Percentiles rank a stretch among this genome's conserved stretches.
phyloP scores from a whole-genome alignment of 2,113 vertebrate species.

The Notechis scutatus region DNA sequence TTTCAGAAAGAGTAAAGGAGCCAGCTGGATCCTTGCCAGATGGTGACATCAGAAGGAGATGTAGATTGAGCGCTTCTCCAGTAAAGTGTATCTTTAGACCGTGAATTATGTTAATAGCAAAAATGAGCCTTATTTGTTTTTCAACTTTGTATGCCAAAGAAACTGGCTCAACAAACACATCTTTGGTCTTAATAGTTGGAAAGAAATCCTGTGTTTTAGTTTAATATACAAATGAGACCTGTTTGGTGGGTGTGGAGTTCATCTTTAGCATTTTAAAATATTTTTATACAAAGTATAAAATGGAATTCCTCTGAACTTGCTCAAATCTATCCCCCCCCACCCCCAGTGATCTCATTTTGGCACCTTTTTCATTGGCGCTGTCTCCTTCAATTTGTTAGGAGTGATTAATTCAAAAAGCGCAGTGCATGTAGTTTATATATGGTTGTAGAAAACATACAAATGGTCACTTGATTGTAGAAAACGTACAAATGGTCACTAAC shows the following conservation, averaged over 20 bases:
- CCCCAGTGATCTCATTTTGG: not conserved
- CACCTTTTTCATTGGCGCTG: not conserved
- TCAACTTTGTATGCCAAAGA: not conserved
- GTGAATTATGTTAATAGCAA: not conserved
- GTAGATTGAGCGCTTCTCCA: not conserved
- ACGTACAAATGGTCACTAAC: not conserved
- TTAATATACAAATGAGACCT: not conserved
- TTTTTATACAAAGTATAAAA: not conserved
- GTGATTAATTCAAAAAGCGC: not conserved
- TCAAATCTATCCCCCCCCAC: not conserved
- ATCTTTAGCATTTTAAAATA: not conserved
- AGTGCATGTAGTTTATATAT: not conserved
- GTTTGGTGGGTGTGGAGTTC: not conserved
- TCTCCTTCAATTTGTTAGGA: not conserved
- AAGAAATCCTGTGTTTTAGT: not conserved
- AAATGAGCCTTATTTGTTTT: constrained; percentile 9
- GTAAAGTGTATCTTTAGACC: not conserved
- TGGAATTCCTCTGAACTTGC: not conserved
- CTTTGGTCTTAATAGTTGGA: not conserved
- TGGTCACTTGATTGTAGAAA: not conserved
- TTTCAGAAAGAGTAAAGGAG: not conserved
- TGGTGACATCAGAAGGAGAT: not conserved
- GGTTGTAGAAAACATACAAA: not conserved
- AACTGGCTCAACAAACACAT: not conserved
- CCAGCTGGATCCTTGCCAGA: not conserved